These are phyloP conservation scores for Crypturellus tataupa DNA, from an alignment of 2,797 vertebrate species.

Conservation along the genomic window DNA sequence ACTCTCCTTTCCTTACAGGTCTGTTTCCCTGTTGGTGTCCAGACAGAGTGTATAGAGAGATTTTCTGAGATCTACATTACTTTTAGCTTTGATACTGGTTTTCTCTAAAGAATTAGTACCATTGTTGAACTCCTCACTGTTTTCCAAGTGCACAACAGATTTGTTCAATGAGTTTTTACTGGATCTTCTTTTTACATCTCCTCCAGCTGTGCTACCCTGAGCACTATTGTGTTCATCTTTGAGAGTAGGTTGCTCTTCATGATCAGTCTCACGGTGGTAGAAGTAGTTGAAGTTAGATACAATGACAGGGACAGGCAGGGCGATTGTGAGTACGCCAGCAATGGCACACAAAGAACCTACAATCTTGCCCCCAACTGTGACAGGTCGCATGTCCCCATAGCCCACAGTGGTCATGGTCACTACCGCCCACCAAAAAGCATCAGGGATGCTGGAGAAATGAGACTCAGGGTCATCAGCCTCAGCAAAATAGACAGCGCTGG, in stretches of 20 bases:
- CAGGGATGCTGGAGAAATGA: slow-evolving; percentile 96
- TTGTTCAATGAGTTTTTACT: slow-evolving; percentile 85
- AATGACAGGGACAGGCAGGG: slow-evolving; percentile 95
- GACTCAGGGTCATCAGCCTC: slow-evolving; percentile 94
- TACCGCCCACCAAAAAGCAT: slow-evolving; percentile 99
- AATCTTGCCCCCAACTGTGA: slow-evolving; percentile 95
- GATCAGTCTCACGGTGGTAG: slow-evolving; percentile 96
- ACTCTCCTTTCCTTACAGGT: slow-evolving; percentile 82
- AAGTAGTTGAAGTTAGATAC: slow-evolving; percentile 99
- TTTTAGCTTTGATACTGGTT: slow-evolving; percentile 90
- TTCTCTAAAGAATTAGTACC: slow-evolving; percentile 83
- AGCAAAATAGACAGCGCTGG: slow-evolving; percentile 95
- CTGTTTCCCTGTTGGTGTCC: slow-evolving; percentile 91
- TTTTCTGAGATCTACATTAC: slow-evolving; percentile 88
- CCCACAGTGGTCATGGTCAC: slow-evolving; percentile 98
- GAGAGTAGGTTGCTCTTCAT: slow-evolving; percentile 88
- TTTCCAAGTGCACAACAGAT: slow-evolving; percentile 84
- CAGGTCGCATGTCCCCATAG: slow-evolving; percentile 95
- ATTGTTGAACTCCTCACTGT: slow-evolving; percentile 78
- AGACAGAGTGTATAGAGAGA: slow-evolving; percentile 95
- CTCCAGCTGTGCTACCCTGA: slow-evolving; percentile 67
- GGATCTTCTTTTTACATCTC: slow-evolving; percentile 82
- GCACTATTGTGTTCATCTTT: slow-evolving; percentile 87
- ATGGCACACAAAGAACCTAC: slow-evolving; percentile 97
- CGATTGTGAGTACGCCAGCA: slow-evolving; percentile 95